These are phyloP conservation scores for Philonicus albiceps DNA, from an alignment of 2,888 invertebrate genomes.

Conservation along the genomic window DNA sequence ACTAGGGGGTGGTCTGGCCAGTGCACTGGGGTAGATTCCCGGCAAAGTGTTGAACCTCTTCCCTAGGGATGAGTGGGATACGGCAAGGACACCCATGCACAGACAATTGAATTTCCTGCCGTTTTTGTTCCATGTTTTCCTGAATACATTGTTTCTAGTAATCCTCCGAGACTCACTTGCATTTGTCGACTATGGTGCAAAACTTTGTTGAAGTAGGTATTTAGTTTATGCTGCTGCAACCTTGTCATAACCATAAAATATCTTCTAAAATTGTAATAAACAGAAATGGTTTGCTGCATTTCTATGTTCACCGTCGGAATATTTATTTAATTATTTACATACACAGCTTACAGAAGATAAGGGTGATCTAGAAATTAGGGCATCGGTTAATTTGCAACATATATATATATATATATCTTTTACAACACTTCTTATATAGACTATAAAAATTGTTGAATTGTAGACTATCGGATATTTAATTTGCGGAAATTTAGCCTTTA, in stretches of 20 bases:
- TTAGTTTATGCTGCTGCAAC: background rate
- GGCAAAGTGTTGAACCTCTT: background rate
- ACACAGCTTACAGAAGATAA: no score
- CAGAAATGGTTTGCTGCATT: background rate
- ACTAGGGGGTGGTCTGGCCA: background rate
- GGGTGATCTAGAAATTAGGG: no score
- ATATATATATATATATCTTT: no score
- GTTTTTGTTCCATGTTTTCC: background rate
- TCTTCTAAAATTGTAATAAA: background rate
- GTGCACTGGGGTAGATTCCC: background rate
- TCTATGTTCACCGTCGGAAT: background rate
- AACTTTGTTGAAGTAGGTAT: background rate
- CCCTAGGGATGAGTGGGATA: background rate
- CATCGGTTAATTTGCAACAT: no score
- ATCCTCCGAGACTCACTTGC: background rate
- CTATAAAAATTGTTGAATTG: no score
- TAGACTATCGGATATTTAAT: no score
- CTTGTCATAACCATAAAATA: background rate
- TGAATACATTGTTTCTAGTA: background rate
- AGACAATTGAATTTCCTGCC: background rate
- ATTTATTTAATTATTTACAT: background rate
- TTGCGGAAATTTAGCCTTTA: no score
- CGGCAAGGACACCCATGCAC: background rate
- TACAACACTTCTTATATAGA: no score
- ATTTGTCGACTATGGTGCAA: background rate